Base-by-base conservation (phyloP, 2,888 invertebrate species). In the Steinernema hermaphroditum region DNA sequence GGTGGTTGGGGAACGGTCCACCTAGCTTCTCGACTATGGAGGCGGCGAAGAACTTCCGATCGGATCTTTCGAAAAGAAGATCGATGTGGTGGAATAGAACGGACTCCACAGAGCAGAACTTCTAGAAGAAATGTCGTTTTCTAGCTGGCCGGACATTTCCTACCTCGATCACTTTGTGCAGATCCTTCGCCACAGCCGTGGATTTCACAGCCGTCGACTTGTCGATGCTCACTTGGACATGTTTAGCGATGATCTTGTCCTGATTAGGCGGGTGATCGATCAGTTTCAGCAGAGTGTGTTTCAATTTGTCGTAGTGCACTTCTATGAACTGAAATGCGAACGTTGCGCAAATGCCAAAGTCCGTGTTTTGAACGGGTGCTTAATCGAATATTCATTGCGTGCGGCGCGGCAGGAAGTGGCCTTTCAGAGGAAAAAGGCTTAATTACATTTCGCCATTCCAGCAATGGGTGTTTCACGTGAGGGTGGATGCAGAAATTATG, bases 81-180 rank as follows among this genome's bases (percentile, higher is more conserved):
- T 62, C 62, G 14, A 62, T 16, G 62, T 29, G 29, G 16, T 34
- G 22, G 32, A 62, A 62, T 2, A 32, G 62, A n/a, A 62, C 32
- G 8, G 29, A 12, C 2, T 62, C 62, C 2, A 32, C 32, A 1
- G 14, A 2, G 32, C 29, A 2, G 27, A 62, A 29, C 19, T 62
- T 62, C 62, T 62, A 32, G 16, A 50, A 22, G 12, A n/a, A n/a
- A n/a, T n/a, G n/a, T n/a, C n/a, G n/a, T 50, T 50, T 22, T 62
- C 2, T 32, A 32, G 32, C 14, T 34, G 32, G 27, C 22, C 54
- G 22, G 54, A 54, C 32, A 32, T 1, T 4, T 34, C 34, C 16
- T 62, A 62, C 62, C 29, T 62, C 32, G 16, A 62, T 29, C 32
- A 62, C 32, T 32, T 62, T 62, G 14, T 29, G 6, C 2, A 62